phyloP scores from a whole-genome alignment of 1,140 invertebrate genomes.

The Planococcus citri region DNA sequence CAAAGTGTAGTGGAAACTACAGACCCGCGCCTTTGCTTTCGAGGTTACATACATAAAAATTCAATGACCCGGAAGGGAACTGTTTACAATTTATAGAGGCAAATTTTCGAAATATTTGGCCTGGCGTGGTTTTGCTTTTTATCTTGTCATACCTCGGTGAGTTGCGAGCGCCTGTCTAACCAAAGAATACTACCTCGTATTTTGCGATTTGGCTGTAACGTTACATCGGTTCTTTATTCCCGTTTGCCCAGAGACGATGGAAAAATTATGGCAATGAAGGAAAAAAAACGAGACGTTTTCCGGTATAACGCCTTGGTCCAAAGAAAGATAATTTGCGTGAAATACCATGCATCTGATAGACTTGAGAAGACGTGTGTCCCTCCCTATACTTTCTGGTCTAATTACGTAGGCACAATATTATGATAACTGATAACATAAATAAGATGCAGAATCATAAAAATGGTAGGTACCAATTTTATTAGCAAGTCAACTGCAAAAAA shows the following conservation, averaged over 20 bases:
- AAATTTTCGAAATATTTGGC: constrained; percentile 7
- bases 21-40: neutral
- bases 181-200: neutral
- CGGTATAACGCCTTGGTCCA: neutral
- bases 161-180: neutral
- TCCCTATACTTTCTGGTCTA: neutral
- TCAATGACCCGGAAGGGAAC: constrained; percentile 1
- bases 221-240: too few relatives aligned
- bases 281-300: neutral
- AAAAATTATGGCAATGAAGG: neutral
- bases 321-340: neutral
- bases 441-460: too few relatives aligned
- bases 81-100: constrained; percentile 3
- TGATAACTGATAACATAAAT: too few relatives aligned
- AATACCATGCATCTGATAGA: neutral
- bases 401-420: too few relatives aligned
- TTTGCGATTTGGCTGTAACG: neutral
- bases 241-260: neutral
- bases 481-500: too few relatives aligned
- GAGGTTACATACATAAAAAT: constrained; percentile 7
- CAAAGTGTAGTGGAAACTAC: neutral
- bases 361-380: neutral
- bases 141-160: neutral
- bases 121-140: neutral
- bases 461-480: too few relatives aligned